Evolutionary conservation across 2,113 vertebrate genomes (phyloP).

Genomic region (Rynchops niger): DNA sequence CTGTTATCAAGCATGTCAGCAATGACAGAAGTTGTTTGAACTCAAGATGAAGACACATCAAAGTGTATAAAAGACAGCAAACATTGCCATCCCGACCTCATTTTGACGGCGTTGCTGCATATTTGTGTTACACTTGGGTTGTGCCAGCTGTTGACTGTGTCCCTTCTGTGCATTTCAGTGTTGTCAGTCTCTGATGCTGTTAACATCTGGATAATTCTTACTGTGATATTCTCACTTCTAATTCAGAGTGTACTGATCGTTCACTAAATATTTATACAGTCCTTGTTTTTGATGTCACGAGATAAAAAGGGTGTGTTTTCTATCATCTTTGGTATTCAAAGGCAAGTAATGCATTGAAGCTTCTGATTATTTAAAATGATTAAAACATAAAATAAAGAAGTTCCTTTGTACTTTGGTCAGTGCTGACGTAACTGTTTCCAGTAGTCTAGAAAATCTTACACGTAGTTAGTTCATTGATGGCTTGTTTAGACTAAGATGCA

Average conservation of each 20-base stretch:
- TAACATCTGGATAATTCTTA: not conserved
- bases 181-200: not conserved
- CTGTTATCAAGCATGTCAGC: not conserved
- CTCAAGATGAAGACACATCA: not conserved
- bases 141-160: not conserved
- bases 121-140: not conserved
- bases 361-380: not conserved
- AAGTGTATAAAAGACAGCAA: not conserved
- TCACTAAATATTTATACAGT: not conserved
- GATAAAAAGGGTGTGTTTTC: slow-evolving; percentile 3
- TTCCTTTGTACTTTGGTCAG: slow-evolving; percentile 18
- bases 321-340: not conserved
- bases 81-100: not conserved
- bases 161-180: not conserved
- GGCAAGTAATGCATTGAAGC: not conserved
- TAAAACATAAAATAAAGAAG: not conserved
- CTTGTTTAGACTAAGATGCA: not conserved
- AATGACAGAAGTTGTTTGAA: not conserved
- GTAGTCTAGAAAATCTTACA: not conserved
- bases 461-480: not conserved
- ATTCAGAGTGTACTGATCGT: not conserved
- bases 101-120: not conserved
- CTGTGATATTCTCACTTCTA: not conserved
- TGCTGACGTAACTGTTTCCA: not conserved
- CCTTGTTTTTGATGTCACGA: slow-evolving; percentile 14